phyloP scores from a whole-genome alignment of 2,888 invertebrate genomes.

The Cecidostiba fungosa region DNA sequence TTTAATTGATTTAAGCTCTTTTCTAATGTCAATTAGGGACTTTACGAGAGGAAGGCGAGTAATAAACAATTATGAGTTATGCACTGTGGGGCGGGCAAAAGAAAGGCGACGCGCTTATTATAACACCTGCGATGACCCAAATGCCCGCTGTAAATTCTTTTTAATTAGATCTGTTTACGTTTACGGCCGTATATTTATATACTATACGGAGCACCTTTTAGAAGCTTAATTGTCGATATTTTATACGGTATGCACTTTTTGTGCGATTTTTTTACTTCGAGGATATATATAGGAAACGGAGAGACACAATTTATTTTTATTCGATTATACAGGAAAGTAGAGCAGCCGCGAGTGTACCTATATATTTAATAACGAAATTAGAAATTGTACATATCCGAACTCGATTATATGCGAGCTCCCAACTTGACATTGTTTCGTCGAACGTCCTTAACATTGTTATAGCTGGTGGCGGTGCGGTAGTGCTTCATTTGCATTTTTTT shows the following conservation, averaged over 20 bases:
- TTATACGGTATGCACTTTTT: too few species aligned
- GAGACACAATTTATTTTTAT: too few species aligned
- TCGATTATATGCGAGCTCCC: not conserved
- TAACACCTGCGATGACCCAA: not conserved
- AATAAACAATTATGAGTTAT: not conserved
- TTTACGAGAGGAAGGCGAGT: not conserved
- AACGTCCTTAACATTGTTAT: constrained; percentile 55
- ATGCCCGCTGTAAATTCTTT: not conserved
- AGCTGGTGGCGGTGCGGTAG: not conserved
- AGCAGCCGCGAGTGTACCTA: too few species aligned
- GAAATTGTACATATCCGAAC: too few species aligned
- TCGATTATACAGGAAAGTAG: too few species aligned
- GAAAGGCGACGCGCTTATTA: not conserved
- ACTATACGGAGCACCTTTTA: too few species aligned
- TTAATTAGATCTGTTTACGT: not conserved
- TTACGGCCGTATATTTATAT: not conserved
- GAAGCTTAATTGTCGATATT: too few species aligned
- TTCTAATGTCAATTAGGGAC: not conserved
- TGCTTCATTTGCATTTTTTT: constrained; percentile 48
- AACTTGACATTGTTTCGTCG: constrained; percentile 45
- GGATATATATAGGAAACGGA: too few species aligned
- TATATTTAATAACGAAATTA: too few species aligned
- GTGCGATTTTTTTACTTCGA: too few species aligned
- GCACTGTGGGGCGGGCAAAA: not conserved
- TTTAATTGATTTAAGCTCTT: not conserved